phyloP scores from a whole-genome alignment of 1,140 invertebrate species.

The Contarinia nasturtii region DNA sequence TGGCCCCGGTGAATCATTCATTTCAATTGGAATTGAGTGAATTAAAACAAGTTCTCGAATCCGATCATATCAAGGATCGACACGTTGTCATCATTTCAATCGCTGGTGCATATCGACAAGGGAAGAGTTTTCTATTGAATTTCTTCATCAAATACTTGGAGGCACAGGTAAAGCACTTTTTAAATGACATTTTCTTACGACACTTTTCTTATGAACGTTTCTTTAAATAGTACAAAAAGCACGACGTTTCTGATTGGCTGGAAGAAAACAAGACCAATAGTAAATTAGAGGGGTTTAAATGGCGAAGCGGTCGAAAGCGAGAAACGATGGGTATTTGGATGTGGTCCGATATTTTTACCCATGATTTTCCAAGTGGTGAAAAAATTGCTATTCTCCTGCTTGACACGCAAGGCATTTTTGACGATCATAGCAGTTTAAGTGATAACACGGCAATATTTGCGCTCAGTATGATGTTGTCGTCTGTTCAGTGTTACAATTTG shows the following conservation, averaged over 20 bases:
- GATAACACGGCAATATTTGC: conserved; percentile 95
- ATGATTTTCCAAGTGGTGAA: conserved; percentile 52
- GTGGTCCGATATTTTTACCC: conserved; percentile 86
- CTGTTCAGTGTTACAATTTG: conserved; percentile 92
- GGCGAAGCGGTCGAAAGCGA: conserved; percentile 82
- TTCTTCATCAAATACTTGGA: conserved; percentile 83
- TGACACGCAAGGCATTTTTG: conserved; percentile 96
- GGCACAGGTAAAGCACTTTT: conserved; percentile 24
- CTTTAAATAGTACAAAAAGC: background rate
- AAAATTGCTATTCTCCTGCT: conserved; percentile 77
- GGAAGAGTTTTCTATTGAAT: conserved; percentile 23
- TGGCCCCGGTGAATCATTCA: conserved; percentile 67
- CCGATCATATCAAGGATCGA: conserved; percentile 51
- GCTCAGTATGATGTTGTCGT: conserved; percentile 85
- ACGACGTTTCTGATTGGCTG: background rate
- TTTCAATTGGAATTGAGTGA: conserved; percentile 84
- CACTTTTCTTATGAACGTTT: no score
- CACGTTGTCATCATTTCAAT: conserved; percentile 80
- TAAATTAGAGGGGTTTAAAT: conserved; percentile 59
- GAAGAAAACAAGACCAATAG: background rate
- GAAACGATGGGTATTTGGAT: conserved; percentile 90
- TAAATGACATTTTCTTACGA: conserved; percentile 27
- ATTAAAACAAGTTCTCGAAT: conserved; percentile 61
- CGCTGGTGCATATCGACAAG: conserved; percentile 92
- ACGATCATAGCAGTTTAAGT: conserved; percentile 85